These are phyloP conservation scores for Paedocypris sp. DNA, from an alignment of 2,113 vertebrate species.

Conservation along the genomic window DNA sequence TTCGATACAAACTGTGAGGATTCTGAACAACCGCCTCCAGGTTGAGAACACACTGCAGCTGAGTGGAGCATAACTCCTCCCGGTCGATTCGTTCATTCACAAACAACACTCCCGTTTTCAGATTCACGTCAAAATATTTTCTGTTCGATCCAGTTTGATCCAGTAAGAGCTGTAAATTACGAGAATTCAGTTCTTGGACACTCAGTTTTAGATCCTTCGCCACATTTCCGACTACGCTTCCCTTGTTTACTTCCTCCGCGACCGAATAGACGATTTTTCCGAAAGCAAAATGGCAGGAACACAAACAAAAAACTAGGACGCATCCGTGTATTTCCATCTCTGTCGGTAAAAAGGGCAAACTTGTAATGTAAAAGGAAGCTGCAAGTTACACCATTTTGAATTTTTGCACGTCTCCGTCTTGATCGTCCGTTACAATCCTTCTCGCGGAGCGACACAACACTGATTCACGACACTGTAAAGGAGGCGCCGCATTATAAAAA, in stretches of 20 bases:
- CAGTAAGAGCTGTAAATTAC: conserved; percentile 43
- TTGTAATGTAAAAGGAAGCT: no score
- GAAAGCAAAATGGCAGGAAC: conserved; percentile 39
- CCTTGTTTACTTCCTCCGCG: conserved; percentile 57
- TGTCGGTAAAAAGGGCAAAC: no score
- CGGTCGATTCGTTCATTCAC: conserved; percentile 57
- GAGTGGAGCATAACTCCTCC: conserved; percentile 52
- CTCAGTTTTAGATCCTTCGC: conserved; percentile 56
- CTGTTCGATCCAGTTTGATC: conserved; percentile 38
- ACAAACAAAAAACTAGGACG: conserved; percentile 1
- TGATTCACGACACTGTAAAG: no score
- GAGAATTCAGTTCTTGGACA: conserved; percentile 43
- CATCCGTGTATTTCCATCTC: neutral
- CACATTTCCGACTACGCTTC: conserved; percentile 58
- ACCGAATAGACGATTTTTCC: conserved; percentile 56
- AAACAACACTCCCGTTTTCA: conserved; percentile 47
- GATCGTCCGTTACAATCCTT: no score
- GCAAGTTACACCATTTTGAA: no score
- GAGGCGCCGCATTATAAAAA: no score
- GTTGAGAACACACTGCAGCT: conserved; percentile 51
- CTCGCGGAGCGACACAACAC: no score
- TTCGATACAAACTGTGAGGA: conserved; percentile 51
- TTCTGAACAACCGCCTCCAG: conserved; percentile 47
- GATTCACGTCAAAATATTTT: conserved; percentile 52
- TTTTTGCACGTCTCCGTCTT: no score